Evolutionary conservation across 2,113 vertebrate genomes (phyloP), one percentile per base, ranked within the genome.

Genomic region (Eolophus roseicapilla): DNA sequence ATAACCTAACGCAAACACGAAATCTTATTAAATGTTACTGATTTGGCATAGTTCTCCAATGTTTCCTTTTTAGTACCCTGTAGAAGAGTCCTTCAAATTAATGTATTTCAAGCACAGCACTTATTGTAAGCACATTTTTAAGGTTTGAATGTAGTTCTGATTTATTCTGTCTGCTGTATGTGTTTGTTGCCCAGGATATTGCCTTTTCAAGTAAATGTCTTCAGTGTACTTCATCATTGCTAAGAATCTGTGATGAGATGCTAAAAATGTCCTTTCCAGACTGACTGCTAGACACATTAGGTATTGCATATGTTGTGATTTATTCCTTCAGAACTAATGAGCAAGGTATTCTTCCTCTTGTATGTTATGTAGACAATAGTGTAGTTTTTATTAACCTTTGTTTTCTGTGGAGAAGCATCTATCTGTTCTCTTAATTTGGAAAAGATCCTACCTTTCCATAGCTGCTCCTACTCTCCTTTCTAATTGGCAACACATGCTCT

Each of bases 301-400:
- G 3, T 55, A 17, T 70, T 91, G 27, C 35, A 46, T 65, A 16
- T 81, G 21, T 81, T 37, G 44, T 37, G 44, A 75, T 6, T 92
- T 92, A 74, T 13, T 85, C 39, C 63, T 92, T 60, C 86, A 49
- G 91, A 96, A 39, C 41, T 27, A 91, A 89, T 77, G 47, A 90
- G 18, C 13, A 37, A 88, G 41, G 21, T 31, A 4, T 33, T 52
- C 39, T 53, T 53, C 39, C 60, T 81, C 68, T 75, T 67, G 12
- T 17, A 44, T 53, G 43, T 10, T 76, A n/a, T 20, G 12, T 13
- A 87, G 64, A 43, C 69, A 85, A 29, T 16, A 68, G 35, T 3
- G 3, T 31, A 43, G 3, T 65, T 60, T 59, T 67, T 63, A 67
- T 68, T 76, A 62, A 85, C 21, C 11, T 53, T 44, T 62, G 19